A percentile compares a stretch with the other conserved stretches of the same genome.
These are phyloP conservation scores for Trimorus sp. DNA, from an alignment of 2,888 invertebrate genomes.

Conservation along the genomic window DNA sequence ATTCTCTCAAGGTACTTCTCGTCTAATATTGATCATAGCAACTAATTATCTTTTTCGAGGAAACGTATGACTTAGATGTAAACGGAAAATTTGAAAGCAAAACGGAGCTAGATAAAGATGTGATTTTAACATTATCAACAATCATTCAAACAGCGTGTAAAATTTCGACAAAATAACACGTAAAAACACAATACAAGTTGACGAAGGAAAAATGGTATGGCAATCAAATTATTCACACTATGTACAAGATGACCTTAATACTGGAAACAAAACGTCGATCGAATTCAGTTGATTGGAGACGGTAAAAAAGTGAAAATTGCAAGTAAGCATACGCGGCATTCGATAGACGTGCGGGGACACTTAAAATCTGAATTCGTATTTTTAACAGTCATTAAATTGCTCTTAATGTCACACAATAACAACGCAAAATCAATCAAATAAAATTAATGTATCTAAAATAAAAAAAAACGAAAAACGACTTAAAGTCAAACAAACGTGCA, in stretches of 20 bases:
- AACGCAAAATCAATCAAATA: conserved; percentile 19
- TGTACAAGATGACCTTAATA: conserved; percentile 48
- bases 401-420: conserved; percentile 17
- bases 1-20: neutral
- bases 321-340: too few relatives aligned
- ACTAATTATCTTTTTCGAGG: too few relatives aligned
- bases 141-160: conserved; percentile 31
- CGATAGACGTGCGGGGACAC: conserved; percentile 8
- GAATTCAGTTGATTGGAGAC: neutral
- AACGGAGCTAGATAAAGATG: too few relatives aligned
- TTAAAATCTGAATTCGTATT: conserved; percentile 37
- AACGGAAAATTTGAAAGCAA: too few relatives aligned
- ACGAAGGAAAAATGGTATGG: conserved; percentile 49
- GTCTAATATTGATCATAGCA: too few relatives aligned
- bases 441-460: conserved; percentile 21
- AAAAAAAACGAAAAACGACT: neutral
- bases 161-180: conserved; percentile 47
- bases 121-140: too few relatives aligned
- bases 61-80: too few relatives aligned
- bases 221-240: conserved; percentile 46
- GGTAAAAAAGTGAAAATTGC: too few relatives aligned
- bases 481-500: too few relatives aligned
- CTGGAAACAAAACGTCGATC: conserved; percentile 43
- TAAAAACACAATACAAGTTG: conserved; percentile 37
- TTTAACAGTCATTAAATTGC: conserved; percentile 34